Conservation (phyloP, 2,797 vertebrate species). For the Ciconia nigra region DNA sequence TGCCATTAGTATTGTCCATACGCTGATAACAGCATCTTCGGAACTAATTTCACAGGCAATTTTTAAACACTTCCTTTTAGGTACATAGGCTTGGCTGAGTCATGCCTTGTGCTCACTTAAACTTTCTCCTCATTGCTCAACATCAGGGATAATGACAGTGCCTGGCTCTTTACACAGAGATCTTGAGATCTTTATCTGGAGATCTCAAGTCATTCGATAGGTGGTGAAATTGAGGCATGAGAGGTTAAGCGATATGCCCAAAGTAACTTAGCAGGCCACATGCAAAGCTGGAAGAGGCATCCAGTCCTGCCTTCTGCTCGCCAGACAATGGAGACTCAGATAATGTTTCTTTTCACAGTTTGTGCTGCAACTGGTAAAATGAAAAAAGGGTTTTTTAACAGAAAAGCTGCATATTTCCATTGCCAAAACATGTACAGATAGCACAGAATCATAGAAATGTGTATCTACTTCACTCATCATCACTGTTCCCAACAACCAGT, state of each 20-base stretch:
- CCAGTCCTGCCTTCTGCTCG: neutral
- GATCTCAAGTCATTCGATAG: neutral
- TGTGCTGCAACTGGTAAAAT: neutral
- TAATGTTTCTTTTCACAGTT: neutral
- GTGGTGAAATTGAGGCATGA: neutral
- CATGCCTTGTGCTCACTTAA: constrained; percentile 29
- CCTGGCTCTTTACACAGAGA: neutral
- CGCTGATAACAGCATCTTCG: neutral
- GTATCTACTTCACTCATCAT: neutral
- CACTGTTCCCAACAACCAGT: neutral
- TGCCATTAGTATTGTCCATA: neutral
- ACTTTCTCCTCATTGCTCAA: constrained; percentile 52
- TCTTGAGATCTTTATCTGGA: neutral
- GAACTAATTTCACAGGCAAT: neutral
- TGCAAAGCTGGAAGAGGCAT: neutral
- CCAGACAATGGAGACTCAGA: neutral
- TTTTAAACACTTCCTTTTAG: constrained; percentile 45
- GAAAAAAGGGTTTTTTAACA: neutral
- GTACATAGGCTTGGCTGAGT: constrained; percentile 4
- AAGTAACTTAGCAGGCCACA: neutral
- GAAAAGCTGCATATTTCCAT: neutral
- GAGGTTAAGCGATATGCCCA: neutral
- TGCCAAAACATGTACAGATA: neutral
- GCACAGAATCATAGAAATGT: neutral
- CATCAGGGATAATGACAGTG: neutral